A percentile compares a stretch with the other conserved stretches of the same genome.
phyloP scores from a whole-genome alignment of 1,140 invertebrate species.

The Macrostomum lignano region DNA sequence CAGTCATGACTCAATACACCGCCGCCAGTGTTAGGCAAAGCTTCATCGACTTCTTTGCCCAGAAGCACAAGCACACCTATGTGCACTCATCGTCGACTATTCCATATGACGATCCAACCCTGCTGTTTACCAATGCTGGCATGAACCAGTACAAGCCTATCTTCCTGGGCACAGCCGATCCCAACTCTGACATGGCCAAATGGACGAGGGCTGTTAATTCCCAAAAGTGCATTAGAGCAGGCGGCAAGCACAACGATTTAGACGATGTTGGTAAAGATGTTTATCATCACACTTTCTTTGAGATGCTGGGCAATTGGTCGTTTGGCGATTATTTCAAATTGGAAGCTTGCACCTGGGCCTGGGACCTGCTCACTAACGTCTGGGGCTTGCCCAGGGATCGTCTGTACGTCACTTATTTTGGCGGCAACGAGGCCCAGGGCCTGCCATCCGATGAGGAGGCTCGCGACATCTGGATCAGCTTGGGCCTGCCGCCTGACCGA shows the following conservation, averaged over 20 bases:
- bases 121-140: slow-evolving; percentile 83
- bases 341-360: slow-evolving; percentile 64
- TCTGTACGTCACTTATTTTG: slow-evolving; percentile 78
- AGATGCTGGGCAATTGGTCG: slow-evolving; percentile 98
- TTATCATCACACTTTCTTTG: slow-evolving; percentile 93
- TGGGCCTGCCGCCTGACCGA: slow-evolving; percentile 36
- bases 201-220: slow-evolving; percentile 43
- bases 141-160: slow-evolving; percentile 97
- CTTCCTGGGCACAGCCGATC: slow-evolving; percentile 40
- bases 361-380: slow-evolving; percentile 49
- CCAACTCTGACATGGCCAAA: slow-evolving; percentile 13
- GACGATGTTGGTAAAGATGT: slow-evolving; percentile 59
- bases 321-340: slow-evolving; percentile 91
- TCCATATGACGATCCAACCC: slow-evolving; percentile 80
- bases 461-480: slow-evolving; percentile 51
- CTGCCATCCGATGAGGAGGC: slow-evolving; percentile 52
- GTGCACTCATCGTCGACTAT: slow-evolving; percentile 89
- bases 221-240: slow-evolving; percentile 77
- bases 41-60: slow-evolving; percentile 76
- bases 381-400: slow-evolving; percentile 43
- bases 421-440: slow-evolving; percentile 39
- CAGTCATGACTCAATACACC: slow-evolving; percentile 11
- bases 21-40: slow-evolving; percentile 52
- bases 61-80: slow-evolving; percentile 61
- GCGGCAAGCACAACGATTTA: slow-evolving; percentile 88